Conservation (phyloP, 2,888 invertebrate species). For the Drosophila vallismaia region DNA sequence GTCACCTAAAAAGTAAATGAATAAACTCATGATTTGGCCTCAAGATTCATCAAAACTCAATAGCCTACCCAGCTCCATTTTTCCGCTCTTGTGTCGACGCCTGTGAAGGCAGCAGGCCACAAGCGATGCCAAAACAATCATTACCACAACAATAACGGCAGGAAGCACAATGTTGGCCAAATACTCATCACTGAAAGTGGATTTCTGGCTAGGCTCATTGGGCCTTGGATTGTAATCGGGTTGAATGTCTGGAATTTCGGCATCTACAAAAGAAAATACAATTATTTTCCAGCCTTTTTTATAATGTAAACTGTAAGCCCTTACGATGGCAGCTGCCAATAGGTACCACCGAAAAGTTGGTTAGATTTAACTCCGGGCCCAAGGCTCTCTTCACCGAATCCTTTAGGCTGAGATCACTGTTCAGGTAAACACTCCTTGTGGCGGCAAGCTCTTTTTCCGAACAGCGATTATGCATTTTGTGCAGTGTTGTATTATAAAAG, state of each 20-base stretch:
- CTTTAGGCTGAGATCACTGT: slow-evolving; percentile 86
- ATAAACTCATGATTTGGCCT: background rate
- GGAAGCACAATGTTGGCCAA: slow-evolving; percentile 94
- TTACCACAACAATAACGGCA: slow-evolving; percentile 93
- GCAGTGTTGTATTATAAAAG: slow-evolving; percentile 91
- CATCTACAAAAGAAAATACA: slow-evolving; percentile 49
- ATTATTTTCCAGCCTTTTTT: background rate
- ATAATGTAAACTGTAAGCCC: slow-evolving; percentile 2
- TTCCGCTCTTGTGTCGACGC: slow-evolving; percentile 91
- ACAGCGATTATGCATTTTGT: slow-evolving; percentile 85
- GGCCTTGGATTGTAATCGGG: slow-evolving; percentile 75
- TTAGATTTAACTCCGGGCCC: slow-evolving; percentile 87
- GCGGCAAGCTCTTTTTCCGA: slow-evolving; percentile 90
- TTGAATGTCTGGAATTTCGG: slow-evolving; percentile 69
- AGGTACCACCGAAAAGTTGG: slow-evolving; percentile 85
- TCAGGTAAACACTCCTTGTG: slow-evolving; percentile 89
- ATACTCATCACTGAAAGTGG: slow-evolving; percentile 87
- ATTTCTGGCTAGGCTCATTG: slow-evolving; percentile 82
- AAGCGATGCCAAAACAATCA: slow-evolving; percentile 93
- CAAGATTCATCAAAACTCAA: background rate
- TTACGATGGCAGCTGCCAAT: slow-evolving; percentile 85
- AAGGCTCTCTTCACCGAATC: slow-evolving; percentile 86
- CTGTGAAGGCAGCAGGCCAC: slow-evolving; percentile 95
- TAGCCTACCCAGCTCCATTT: slow-evolving; percentile 88
- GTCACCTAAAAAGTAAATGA: slow-evolving; percentile 84